Evolutionary conservation across 2,888 invertebrate species (phyloP).

Genomic region (Anthoptus insignis): DNA sequence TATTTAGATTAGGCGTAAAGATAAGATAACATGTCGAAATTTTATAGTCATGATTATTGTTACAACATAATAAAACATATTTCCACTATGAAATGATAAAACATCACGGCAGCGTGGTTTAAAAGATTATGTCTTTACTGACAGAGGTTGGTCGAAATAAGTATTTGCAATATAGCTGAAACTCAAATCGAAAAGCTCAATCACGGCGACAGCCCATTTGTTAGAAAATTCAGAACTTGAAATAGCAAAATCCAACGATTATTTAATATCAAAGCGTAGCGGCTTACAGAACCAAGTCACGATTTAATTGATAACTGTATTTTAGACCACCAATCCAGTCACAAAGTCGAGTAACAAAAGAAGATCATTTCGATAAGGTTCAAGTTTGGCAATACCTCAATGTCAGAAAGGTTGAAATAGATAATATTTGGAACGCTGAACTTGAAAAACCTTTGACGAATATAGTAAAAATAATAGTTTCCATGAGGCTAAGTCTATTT

Average conservation of each 20-base stretch:
- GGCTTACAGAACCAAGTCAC: conserved; percentile 16
- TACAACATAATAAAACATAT: neutral
- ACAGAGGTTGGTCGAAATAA: neutral
- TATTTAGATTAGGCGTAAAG: conserved; percentile 4
- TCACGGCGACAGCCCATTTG: conserved; percentile 8
- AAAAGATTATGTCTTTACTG: neutral
- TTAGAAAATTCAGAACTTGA: conserved; percentile 4
- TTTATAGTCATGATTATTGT: conserved; percentile 1
- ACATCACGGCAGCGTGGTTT: neutral
- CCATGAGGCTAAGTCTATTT: conserved; percentile 40
- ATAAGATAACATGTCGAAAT: neutral
- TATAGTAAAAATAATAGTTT: neutral
- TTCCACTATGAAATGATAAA: neutral
- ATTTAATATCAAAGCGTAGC: conserved; percentile 12
- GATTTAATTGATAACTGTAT: conserved; percentile 26
- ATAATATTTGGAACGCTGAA: neutral
- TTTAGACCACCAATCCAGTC: conserved; percentile 4
- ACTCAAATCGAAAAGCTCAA: neutral
- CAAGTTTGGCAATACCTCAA: conserved; percentile 40
- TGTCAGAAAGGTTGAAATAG: conserved; percentile 38
- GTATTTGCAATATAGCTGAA: neutral
- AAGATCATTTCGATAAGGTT: conserved; percentile 30
- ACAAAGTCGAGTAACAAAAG: conserved; percentile 12
- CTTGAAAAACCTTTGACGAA: neutral
- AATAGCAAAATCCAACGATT: conserved; percentile 6